Evolutionary conservation across 2,888 invertebrate species (phyloP).

Genomic region (Operophtera brumata): DNA sequence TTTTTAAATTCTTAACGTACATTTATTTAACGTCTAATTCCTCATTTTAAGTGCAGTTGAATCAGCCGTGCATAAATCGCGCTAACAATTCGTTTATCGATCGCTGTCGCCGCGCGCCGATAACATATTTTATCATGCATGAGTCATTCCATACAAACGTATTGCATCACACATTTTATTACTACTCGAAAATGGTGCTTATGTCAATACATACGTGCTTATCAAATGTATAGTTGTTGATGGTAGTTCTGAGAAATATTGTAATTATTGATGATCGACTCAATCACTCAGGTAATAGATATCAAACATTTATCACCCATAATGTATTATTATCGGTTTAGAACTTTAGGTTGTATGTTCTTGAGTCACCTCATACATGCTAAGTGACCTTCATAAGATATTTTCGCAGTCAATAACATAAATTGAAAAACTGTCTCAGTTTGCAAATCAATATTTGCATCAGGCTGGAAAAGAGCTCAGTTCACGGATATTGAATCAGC

Average conservation of each 20-base stretch:
- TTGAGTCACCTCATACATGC: background rate
- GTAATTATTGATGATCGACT: background rate
- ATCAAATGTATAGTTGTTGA: background rate
- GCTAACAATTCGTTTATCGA: background rate
- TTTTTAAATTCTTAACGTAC: no score
- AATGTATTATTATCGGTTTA: no score
- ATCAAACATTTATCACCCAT: no score
- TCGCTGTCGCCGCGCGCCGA: background rate
- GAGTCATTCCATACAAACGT: constrained; percentile 7
- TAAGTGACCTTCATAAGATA: background rate
- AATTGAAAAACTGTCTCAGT: constrained; percentile 6
- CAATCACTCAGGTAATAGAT: background rate
- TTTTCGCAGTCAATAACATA: background rate
- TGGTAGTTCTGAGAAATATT: constrained; percentile 3
- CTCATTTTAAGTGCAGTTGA: background rate
- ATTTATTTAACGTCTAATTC: no score
- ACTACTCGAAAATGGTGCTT: constrained; percentile 3
- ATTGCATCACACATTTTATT: constrained; percentile 19
- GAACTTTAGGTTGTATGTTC: no score
- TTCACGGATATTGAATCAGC: background rate
- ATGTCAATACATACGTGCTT: constrained; percentile 1
- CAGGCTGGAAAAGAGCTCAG: background rate
- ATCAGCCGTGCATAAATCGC: background rate
- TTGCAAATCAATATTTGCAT: background rate
- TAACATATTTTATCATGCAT: background rate